These are phyloP conservation scores for Uromys caudimaculatus DNA, from an alignment of 2,797 vertebrate species.

Conservation along the genomic window DNA sequence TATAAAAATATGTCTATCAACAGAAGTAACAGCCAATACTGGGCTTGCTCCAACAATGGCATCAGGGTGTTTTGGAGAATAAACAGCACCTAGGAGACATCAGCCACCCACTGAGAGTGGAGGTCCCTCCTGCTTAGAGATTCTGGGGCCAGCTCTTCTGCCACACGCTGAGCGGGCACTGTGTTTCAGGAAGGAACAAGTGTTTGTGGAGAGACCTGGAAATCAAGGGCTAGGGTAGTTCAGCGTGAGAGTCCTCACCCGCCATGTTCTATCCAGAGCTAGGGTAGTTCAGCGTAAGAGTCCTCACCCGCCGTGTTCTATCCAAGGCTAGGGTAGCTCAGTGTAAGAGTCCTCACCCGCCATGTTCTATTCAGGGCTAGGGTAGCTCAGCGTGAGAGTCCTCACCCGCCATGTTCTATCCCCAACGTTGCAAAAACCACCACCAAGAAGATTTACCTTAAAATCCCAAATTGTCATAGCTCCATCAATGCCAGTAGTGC, in stretches of 20 bases:
- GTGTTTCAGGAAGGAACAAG: background rate
- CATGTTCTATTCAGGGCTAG: too few species aligned
- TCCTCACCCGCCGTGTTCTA: too few species aligned
- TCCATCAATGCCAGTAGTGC: conserved; percentile 99
- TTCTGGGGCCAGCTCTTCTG: background rate
- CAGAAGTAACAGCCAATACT: background rate
- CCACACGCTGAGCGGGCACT: background rate
- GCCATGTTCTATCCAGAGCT: too few species aligned
- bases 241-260: background rate
- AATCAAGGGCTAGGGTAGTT: background rate
- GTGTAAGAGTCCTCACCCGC: background rate
- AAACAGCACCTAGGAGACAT: background rate
- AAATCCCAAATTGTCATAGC: conserved; percentile 99
- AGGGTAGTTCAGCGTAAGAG: background rate
- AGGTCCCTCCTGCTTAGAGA: background rate
- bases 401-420: too few species aligned
- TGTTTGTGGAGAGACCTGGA: background rate
- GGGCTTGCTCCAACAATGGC: background rate
- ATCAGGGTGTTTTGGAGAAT: background rate
- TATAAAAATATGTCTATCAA: background rate
- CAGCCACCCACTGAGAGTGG: background rate
- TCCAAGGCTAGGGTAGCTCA: too few species aligned
- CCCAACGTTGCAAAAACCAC: background rate
- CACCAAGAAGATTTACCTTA: conserved; percentile 86
- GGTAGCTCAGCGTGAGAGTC: background rate